A percentile compares a stretch with the other conserved stretches of the same genome.
phyloP scores from a whole-genome alignment of 2,888 invertebrate species.

The Acleris sparsana region DNA sequence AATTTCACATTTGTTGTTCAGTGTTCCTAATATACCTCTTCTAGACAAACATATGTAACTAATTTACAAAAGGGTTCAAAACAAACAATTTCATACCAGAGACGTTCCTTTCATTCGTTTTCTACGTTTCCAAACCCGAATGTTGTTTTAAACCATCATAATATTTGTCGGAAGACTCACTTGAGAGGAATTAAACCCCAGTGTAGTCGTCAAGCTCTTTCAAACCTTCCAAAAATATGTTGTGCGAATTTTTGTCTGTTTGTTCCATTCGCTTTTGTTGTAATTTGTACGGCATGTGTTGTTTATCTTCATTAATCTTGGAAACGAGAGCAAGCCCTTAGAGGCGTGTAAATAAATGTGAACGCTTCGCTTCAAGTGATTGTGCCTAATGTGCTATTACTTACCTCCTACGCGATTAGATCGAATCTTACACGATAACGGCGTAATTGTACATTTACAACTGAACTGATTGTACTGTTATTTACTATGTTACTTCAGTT shows the following conservation, averaged over 20 bases:
- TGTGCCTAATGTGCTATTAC: conserved; percentile 26
- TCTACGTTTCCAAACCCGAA: conserved; percentile 49
- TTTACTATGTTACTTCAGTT: too few relatives aligned
- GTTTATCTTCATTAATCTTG: conserved; percentile 27
- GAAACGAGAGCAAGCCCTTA: conserved; percentile 17
- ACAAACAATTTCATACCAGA: conserved; percentile 18
- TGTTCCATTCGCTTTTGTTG: conserved; percentile 19
- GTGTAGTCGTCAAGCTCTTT: conserved; percentile 26
- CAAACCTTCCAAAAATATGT: conserved; percentile 7
- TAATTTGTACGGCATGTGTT: conserved; percentile 19
- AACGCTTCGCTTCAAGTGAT: conserved; percentile 19
- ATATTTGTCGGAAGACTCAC: conserved; percentile 57
- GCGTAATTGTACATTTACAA: background rate
- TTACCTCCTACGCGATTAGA: conserved; percentile 17
- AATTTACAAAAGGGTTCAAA: conserved; percentile 25
- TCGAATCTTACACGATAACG: conserved; percentile 9
- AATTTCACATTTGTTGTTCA: background rate
- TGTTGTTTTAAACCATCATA: conserved; percentile 58
- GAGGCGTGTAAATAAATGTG: conserved; percentile 21
- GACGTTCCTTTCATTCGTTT: conserved; percentile 47
- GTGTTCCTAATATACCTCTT: conserved; percentile 24
- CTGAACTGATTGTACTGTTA: too few relatives aligned
- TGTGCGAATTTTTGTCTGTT: conserved; percentile 7
- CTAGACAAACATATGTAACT: conserved; percentile 43
- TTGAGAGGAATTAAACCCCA: conserved; percentile 48